phyloP scores from a whole-genome alignment of 2,797 vertebrate species.

The Rhodeus uyekii region DNA sequence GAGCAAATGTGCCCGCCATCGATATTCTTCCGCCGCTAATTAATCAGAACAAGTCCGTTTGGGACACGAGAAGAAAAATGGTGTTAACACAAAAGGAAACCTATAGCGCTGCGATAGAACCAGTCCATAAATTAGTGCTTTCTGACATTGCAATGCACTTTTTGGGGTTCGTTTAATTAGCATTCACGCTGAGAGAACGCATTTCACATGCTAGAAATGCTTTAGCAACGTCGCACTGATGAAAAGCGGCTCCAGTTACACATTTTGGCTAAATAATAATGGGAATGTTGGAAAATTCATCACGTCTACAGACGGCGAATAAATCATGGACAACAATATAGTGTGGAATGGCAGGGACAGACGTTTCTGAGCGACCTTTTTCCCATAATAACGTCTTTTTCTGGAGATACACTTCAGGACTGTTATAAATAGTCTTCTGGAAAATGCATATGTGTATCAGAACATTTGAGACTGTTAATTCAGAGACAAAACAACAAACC shows the following conservation, averaged over 20 bases:
- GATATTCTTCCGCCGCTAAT: constrained; percentile 48
- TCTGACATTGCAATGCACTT: neutral
- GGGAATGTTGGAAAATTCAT: constrained; percentile 55
- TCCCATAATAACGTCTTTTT: constrained; percentile 44
- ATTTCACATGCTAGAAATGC: neutral
- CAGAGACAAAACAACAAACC: constrained; percentile 52
- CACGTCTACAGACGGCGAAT: constrained; percentile 51
- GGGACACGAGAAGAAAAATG: constrained; percentile 18
- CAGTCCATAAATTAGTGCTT: constrained; percentile 8
- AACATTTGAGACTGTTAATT: constrained; percentile 52
- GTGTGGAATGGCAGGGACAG: constrained; percentile 43
- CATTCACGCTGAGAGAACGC: neutral
- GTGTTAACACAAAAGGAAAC: constrained; percentile 28
- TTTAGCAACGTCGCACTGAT: constrained; percentile 45
- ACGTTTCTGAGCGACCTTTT: constrained; percentile 51
- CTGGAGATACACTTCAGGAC: constrained; percentile 49
- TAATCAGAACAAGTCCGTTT: constrained; percentile 38
- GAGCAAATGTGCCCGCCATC: constrained; percentile 40
- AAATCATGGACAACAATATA: constrained; percentile 53
- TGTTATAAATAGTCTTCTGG: constrained; percentile 51
- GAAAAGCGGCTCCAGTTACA: constrained; percentile 43
- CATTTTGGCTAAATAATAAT: constrained; percentile 48
- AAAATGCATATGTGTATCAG: constrained; percentile 50
- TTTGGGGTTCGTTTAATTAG: constrained; percentile 29
- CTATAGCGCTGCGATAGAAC: neutral